Evolutionary conservation across 1,140 invertebrate species (phyloP), one percentile per base, ranked within the genome.

Genomic region (Scaptomyza pallida): DNA sequence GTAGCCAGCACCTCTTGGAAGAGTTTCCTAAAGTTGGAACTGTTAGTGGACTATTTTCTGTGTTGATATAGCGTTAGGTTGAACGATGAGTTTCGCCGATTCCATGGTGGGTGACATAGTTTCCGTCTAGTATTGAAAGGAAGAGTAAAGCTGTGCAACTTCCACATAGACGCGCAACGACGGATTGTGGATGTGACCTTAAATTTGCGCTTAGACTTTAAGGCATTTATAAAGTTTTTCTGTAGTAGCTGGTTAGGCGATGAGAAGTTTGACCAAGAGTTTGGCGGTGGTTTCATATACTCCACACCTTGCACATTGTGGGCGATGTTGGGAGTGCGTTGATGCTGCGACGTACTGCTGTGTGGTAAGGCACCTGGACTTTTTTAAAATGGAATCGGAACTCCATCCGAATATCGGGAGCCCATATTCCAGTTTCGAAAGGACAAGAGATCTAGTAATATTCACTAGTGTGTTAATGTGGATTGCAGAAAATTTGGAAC

Each of bases 251-350:
- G 17, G 15, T 45, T 45, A 23, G 44, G 44, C 17, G 44, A 45
- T 21, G 17, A 8, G 44, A 1, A 35, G 33, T 45, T 45, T 21
- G 5, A 19, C 17, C 44, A 45, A 45, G 17, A 45, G 44, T 17
- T 45, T 45, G 17, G 17, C 17, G 44, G 44, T 45, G 44, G 16
- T 17, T 45, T 21, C 44, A 4, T 23, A 21, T 21, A 45, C 16
- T 17, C 17, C 21, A 21, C 43, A 30, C n/a, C 35, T 13, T 43
- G 12, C 41, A 56, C 43, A 44, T 56, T 44, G 16, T 45, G 6
- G 43, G 23, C 13, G 26, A 57, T 45, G 23, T 17, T 57, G 55
- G 13, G 23, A 33, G 45, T 2, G 55, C 43, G 43, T 13, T 59
- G 43, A 35, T 48, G 56, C 19, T 30, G 26, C 5, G 21, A 50